A percentile compares a stretch with the other conserved stretches of the same genome.
Evolutionary conservation across 2,797 vertebrate species (phyloP).

Genomic region (Sebastes goodei): DNA sequence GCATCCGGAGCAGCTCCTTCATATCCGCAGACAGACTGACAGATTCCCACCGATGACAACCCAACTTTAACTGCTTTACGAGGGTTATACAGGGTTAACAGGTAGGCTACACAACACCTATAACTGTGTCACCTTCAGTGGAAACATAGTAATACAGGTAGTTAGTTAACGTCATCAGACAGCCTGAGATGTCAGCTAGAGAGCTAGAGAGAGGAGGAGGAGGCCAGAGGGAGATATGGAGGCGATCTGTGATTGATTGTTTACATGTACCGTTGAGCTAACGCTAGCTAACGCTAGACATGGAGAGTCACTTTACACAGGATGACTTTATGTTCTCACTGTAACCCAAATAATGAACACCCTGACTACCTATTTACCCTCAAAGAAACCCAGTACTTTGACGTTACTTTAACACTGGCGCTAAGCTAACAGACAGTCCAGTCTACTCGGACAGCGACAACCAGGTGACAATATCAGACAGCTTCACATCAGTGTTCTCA

Average conservation of each 20-base stretch:
- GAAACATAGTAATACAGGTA: background rate
- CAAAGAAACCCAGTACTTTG: fast-evolving
- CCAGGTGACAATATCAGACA: no score
- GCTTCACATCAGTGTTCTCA: background rate
- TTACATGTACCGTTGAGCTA: background rate
- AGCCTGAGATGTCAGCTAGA: background rate
- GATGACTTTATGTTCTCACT: background rate
- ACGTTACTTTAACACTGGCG: background rate
- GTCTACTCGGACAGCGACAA: background rate
- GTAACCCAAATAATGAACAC: background rate
- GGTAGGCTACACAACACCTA: background rate
- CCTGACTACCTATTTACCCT: fast-evolving
- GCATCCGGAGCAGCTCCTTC: constrained; percentile 44
- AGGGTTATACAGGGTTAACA: background rate
- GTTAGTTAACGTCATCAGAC: background rate
- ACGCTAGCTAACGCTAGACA: no score
- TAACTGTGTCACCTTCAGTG: fast-evolving
- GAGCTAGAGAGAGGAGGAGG: background rate
- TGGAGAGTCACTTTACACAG: fast-evolving
- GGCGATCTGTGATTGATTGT: background rate
- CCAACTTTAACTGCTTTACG: background rate
- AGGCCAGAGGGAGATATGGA: constrained; percentile 10
- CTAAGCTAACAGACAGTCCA: background rate
- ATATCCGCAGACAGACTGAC: constrained; percentile 1
- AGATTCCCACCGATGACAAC: background rate